A percentile compares a stretch with the other conserved stretches of the same genome.
Conservation (phyloP, 2,888 invertebrate genomes). For the Coronaproctus castanopsis region DNA sequence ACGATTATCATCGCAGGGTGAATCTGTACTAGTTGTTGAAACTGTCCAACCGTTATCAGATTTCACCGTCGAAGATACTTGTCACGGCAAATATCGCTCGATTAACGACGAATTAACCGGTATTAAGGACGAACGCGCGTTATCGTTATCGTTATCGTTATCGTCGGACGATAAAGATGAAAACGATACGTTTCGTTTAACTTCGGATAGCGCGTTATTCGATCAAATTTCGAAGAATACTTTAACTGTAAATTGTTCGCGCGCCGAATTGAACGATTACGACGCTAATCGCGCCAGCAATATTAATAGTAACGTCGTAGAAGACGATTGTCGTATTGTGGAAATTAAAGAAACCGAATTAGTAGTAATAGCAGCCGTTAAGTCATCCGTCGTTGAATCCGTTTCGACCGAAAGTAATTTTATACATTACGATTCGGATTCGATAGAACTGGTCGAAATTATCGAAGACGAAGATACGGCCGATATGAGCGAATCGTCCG, state of each 20-base stretch:
- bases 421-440: constrained; percentile 25
- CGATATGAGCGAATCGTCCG: constrained; percentile 6
- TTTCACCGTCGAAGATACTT: too few species aligned
- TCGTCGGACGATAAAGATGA: constrained; percentile 18
- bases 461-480: constrained; percentile 22
- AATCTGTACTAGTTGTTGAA: neutral
- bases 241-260: too few species aligned
- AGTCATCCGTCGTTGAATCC: constrained; percentile 29
- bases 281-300: constrained; percentile 16
- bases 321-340: constrained; percentile 29
- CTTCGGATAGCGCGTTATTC: constrained; percentile 45
- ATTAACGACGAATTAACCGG: neutral
- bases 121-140: neutral
- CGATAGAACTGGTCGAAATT: constrained; percentile 31
- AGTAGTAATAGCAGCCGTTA: constrained; percentile 21
- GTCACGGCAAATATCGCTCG: too few species aligned
- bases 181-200: constrained; percentile 35
- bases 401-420: constrained; percentile 24
- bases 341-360: constrained; percentile 49
- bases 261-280: neutral
- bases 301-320: constrained; percentile 21
- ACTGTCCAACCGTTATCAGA: too few species aligned
- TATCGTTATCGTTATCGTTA: neutral
- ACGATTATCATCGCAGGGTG: neutral
- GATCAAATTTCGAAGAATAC: constrained; percentile 41